Base-by-base conservation (phyloP, 2,797 vertebrate species). In the Chaetophractus vellerosus region DNA sequence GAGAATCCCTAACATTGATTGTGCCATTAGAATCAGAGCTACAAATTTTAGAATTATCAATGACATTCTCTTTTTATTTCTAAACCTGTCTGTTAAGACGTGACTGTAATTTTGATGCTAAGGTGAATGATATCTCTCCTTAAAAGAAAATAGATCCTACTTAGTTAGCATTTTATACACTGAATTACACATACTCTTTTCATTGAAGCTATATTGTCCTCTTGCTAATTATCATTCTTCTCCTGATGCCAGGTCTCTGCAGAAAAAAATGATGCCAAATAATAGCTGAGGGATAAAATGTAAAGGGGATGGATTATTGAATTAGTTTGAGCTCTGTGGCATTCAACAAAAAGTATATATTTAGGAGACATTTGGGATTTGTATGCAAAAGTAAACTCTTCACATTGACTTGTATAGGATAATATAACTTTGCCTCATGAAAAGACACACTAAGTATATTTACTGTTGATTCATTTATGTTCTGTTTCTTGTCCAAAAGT, bases 161-260 rank as follows among this genome's bases (percentile, higher is more conserved):
- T 26, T 96, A 57, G 91, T 26, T 96, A 57, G 91, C 71, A 90
- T 28, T 92, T 93, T 2, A 5, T 75, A 85, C 66, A 89, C 31
- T 86, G 96, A 79, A 82, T 33, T 85, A 88, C 78, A 92, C 93
- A 82, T 10, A 88, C 69, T 96, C 59, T 78, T 96, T 95, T 87
- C 93, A 85, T 45, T 91, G 23, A 93, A 94, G 80, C 50, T 66
- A 31, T 64, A 57, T 23, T 93, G 48, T 96, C 71, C 94, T 96
- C 63, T 97, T 78, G 45, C 52, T 84, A 96, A 96, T 84, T 89
- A 94, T 91, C 48, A 88, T 86, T 82, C n/a, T 8, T 80, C 14
- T 93, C 50, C 16, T 57, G 18, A 74, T 86, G 84, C 69, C 79
- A 95, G 59, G 9, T 78, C 52, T 61, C 75, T 72, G 86, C 10